A percentile compares a stretch with the other conserved stretches of the same genome.
Conservation (phyloP, 2,113 vertebrate species). For the Protobothrops mucrosquamatus region DNA sequence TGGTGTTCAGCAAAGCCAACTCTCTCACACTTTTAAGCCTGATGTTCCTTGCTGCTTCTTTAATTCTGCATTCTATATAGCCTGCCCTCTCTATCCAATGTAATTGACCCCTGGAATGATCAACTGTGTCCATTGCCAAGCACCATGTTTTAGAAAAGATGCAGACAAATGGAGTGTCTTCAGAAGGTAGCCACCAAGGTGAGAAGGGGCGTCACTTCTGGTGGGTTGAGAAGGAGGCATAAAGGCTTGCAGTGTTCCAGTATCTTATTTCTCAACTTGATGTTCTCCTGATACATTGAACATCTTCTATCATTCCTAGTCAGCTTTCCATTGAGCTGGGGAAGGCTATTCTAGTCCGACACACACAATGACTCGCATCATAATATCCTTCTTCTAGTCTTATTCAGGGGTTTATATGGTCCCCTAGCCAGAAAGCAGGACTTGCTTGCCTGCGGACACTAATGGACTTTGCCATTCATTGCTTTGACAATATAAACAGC, state of each 20-base stretch:
- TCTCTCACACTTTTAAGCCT: neutral
- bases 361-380: neutral
- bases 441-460: neutral
- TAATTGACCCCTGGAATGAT: no score
- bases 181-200: neutral
- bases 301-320: neutral
- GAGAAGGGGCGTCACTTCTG: neutral
- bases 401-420: neutral
- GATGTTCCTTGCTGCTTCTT: neutral
- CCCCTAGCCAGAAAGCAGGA: neutral
- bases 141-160: neutral
- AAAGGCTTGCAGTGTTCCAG: neutral
- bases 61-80: neutral
- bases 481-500: neutral
- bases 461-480: neutral
- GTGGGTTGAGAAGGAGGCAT: neutral
- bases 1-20: neutral
- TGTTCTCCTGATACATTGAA: neutral
- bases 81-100: neutral
- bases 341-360: neutral
- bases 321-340: neutral
- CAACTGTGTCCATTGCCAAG: neutral
- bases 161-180: neutral
- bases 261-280: neutral
- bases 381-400: neutral